Evolutionary conservation across 2,113 vertebrate genomes (phyloP).

Genomic region (Tor tambroides): DNA sequence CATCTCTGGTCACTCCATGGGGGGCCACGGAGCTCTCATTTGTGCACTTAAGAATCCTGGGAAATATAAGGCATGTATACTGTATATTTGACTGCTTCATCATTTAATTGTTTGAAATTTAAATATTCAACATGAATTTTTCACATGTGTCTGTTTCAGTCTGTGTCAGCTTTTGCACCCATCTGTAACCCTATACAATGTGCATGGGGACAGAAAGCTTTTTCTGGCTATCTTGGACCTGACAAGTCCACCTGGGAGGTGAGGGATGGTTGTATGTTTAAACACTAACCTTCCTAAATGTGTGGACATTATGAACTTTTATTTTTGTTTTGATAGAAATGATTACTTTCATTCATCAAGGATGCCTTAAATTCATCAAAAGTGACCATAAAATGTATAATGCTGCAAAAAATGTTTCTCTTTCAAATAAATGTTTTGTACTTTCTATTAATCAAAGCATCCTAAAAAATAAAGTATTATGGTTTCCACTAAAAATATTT

Average conservation of each 20-base stretch:
- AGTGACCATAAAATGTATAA: background rate
- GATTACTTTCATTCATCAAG: background rate
- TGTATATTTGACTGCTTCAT: background rate
- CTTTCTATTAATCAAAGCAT: background rate
- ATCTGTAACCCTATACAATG: slow-evolving; percentile 96
- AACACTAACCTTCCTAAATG: background rate
- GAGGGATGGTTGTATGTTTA: background rate
- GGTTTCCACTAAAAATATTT: too few relatives aligned
- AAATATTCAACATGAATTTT: background rate
- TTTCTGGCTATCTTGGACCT: slow-evolving; percentile 88
- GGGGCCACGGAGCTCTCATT: slow-evolving; percentile 86
- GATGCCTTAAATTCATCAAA: background rate
- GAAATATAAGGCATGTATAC: slow-evolving; percentile 83
- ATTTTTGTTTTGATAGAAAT: background rate
- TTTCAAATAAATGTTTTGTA: background rate
- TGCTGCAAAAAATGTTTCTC: too few relatives aligned
- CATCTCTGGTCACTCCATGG: slow-evolving; percentile 91
- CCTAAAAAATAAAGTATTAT: background rate
- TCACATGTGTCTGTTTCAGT: slow-evolving; percentile 68
- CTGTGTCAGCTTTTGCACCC: slow-evolving; percentile 93
- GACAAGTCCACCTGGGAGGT: slow-evolving; percentile 93
- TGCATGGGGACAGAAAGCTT: slow-evolving; percentile 95
- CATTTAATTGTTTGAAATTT: background rate
- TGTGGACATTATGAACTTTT: too few relatives aligned
- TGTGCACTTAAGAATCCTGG: slow-evolving; percentile 90